Conservation (phyloP, 2,113 vertebrate genomes). For the human region GRCh38 chr2:10574501-10575000, state of each 20-base stretch:
- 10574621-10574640: too few species aligned
- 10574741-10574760: neutral
- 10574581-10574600: too few species aligned
- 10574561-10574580: too few species aligned
- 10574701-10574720: neutral
- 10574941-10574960: neutral
- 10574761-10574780: neutral
- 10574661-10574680: neutral
- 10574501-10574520: too few species aligned
- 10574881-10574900: neutral
- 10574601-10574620: too few species aligned
- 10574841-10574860: neutral
- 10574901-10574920: neutral
- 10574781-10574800: neutral
- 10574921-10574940: neutral
- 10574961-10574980: neutral
- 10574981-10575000: fast-evolving
- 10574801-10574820: neutral
- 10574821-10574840: too few species aligned
- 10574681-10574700: neutral
- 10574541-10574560: too few species aligned
- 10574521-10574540: too few species aligned
- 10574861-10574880: neutral
- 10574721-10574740: fast-evolving
- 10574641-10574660: too few species aligned